Base-by-base conservation (phyloP, 2,888 invertebrate genomes). In the Drosophila fungiperda region DNA sequence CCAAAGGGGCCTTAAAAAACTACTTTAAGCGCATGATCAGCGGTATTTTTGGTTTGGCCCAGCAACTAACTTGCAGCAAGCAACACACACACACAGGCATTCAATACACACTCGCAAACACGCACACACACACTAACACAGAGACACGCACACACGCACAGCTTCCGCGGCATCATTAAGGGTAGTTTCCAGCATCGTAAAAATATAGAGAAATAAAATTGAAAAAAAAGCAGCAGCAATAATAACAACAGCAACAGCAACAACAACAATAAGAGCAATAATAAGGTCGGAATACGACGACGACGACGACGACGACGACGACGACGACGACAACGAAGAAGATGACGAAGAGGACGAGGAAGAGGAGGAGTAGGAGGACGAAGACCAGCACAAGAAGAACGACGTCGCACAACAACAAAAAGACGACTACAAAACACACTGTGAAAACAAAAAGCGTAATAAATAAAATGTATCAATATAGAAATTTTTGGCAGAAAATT, bases 171-270 rank as follows among this genome's bases (percentile, higher is more conserved):
- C 87, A 90, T 90, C 89, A 91, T 91, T 89, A 89, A 91, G 89
- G 89, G 89, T 89, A 89, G 89, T 89, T 89, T 91, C 77, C 71
- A 89, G 87, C 87, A 80, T 91, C 87, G 90, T 91, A 91, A 87
- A 90, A 90, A 87, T 87, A 90, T 90, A 87, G 90, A 90, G 90
- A 89, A 87, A 89, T 90, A 89, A 89, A 87, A 89, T 90, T 90
- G 82, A 87, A 90, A 90, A 84, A 86, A 85, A 68, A 54, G 54
- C 38, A 60, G 26, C 48, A 86, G 15, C 48, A 80, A 36, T 35
- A 75, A 54, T 59, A 82, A 50, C 38, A 79, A 76, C 60, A 71
- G 42, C 42, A 42, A 42, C 45, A 40, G 3, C 15, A 15, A 38
- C 3, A 26, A 53, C n/a, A 58, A 33, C 29, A 64, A 33, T 36